Conservation (phyloP, 2,113 vertebrate genomes). For the Tautogolabrus adspersus region DNA sequence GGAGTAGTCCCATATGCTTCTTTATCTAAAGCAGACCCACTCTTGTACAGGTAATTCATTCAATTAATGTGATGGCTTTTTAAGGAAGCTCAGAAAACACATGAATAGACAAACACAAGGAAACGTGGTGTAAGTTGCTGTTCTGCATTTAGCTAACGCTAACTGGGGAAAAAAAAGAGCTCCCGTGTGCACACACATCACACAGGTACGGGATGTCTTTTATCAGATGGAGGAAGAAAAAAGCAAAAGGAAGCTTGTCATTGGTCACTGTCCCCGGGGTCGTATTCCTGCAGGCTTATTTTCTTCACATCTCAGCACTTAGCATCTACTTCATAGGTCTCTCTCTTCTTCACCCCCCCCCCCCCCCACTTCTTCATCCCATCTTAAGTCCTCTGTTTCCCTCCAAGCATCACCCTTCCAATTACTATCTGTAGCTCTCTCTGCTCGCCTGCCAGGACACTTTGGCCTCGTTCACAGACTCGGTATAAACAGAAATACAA, state of each 20-base stretch:
- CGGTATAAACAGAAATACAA: slow-evolving; percentile 66
- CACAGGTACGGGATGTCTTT: slow-evolving; percentile 25
- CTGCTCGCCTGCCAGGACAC: slow-evolving; percentile 66
- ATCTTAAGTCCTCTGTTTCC: slow-evolving; percentile 64
- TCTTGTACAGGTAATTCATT: slow-evolving; percentile 32
- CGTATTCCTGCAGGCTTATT: slow-evolving; percentile 56
- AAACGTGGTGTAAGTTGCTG: background rate
- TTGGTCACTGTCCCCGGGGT: slow-evolving; percentile 54
- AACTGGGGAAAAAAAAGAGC: slow-evolving; percentile 8
- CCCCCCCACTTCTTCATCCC: slow-evolving; percentile 45
- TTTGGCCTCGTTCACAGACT: slow-evolving; percentile 62
- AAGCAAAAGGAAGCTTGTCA: slow-evolving; percentile 39
- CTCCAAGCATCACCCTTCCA: slow-evolving; percentile 57
- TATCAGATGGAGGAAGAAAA: slow-evolving; percentile 11
- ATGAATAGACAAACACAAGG: background rate
- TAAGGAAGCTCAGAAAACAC: slow-evolving; percentile 33
- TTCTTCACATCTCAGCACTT: slow-evolving; percentile 64
- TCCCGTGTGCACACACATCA: background rate
- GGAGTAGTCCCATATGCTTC: slow-evolving; percentile 24
- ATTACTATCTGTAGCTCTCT: slow-evolving; percentile 68
- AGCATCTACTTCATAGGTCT: slow-evolving; percentile 55
- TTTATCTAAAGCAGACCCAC: slow-evolving; percentile 13
- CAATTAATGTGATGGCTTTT: slow-evolving; percentile 17
- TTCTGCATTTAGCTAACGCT: background rate
- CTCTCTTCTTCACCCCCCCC: background rate